Percentiles rank a stretch among this genome's conserved stretches.
Conservation (phyloP, 1,140 invertebrate genomes). For the Dendroctonus ponderosae region DNA sequence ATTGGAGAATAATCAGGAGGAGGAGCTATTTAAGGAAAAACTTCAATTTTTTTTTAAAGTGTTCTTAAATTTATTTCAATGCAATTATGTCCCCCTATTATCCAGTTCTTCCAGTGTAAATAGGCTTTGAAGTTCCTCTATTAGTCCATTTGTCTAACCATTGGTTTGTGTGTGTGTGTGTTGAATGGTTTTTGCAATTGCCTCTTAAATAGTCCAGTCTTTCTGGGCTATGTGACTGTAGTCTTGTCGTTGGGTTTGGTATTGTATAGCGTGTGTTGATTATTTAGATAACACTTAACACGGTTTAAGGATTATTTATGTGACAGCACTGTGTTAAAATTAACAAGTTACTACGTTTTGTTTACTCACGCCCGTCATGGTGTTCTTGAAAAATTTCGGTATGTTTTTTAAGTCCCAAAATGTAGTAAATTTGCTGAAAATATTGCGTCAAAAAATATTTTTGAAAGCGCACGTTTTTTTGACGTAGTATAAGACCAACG, state of each 20-base stretch:
- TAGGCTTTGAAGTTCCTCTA: too few species aligned
- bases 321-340: slow-evolving; percentile 30
- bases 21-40: too few species aligned
- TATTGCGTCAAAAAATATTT: slow-evolving; percentile 11
- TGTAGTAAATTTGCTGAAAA: slow-evolving; percentile 15
- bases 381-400: background rate
- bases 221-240: slow-evolving; percentile 5
- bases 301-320: slow-evolving; percentile 23
- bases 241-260: slow-evolving; percentile 7
- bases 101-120: too few species aligned
- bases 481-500: slow-evolving; percentile 4
- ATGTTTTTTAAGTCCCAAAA: slow-evolving; percentile 6
- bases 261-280: slow-evolving; percentile 19
- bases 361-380: slow-evolving; percentile 6
- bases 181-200: slow-evolving; percentile 28
- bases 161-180: slow-evolving; percentile 18
- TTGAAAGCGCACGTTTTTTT: slow-evolving; percentile 6
- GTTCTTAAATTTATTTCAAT: too few species aligned
- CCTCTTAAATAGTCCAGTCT: slow-evolving; percentile 12
- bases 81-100: too few species aligned
- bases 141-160: background rate
- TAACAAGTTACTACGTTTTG: slow-evolving; percentile 32
- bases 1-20: too few species aligned
- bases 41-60: too few species aligned
- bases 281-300: slow-evolving; percentile 35